A percentile compares a stretch with the other conserved stretches of the same genome.
Conservation (phyloP, 1,140 invertebrate species). For the Heliothis subflexa region DNA sequence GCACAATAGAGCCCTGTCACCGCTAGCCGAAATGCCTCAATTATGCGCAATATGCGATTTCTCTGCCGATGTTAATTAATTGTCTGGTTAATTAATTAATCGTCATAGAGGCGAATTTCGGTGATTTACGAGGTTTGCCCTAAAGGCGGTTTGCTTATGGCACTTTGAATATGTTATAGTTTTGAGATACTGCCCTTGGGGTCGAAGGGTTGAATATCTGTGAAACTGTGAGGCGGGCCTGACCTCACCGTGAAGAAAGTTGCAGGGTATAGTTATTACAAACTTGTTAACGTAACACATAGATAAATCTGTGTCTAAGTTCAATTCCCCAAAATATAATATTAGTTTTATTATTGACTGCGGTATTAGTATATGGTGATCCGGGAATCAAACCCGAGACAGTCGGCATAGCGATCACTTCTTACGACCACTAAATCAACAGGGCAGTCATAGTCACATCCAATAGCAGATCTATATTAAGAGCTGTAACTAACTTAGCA, state of each 20-base stretch:
- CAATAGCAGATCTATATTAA: too few species aligned
- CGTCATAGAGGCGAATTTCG: slow-evolving; percentile 35
- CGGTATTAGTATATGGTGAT: too few species aligned
- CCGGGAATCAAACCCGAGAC: too few species aligned
- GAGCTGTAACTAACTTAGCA: too few species aligned
- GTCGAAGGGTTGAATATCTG: neutral
- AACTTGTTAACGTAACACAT: too few species aligned
- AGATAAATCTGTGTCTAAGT: too few species aligned
- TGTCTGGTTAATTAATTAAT: slow-evolving; percentile 34
- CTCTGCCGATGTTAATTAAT: slow-evolving; percentile 39
- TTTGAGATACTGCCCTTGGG: neutral
- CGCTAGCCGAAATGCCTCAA: slow-evolving; percentile 12
- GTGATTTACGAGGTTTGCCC: slow-evolving; percentile 33
- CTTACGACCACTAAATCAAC: too few species aligned
- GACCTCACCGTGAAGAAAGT: neutral
- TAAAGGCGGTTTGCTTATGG: slow-evolving; percentile 7
- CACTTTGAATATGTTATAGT: neutral
- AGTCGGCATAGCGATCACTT: too few species aligned
- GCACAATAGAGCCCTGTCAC: slow-evolving; percentile 28
- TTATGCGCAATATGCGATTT: slow-evolving; percentile 39
- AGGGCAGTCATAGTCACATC: too few species aligned
- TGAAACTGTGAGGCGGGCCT: neutral
- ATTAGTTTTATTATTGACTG: too few species aligned
- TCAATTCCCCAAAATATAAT: too few species aligned
- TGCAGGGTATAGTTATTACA: too few species aligned